Evolutionary conservation across 2,113 vertebrate species (phyloP).

Genomic region (Maccullochella peelii): DNA sequence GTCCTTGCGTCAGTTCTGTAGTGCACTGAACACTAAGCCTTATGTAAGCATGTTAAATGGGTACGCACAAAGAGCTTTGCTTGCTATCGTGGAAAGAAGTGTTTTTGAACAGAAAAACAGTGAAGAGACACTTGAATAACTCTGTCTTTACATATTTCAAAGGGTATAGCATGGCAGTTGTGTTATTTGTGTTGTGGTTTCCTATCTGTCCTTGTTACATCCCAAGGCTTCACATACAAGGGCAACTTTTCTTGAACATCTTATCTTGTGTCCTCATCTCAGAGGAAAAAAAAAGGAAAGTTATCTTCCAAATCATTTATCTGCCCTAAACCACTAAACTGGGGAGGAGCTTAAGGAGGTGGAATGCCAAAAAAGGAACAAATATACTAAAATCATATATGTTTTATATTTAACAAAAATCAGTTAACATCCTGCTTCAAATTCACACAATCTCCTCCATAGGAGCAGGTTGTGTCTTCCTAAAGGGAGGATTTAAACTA

Average conservation of each 20-base stretch:
- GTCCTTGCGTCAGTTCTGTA: not conserved
- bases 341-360: not conserved
- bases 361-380: not conserved
- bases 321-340: not conserved
- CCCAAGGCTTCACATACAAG: not conserved
- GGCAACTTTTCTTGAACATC: not conserved
- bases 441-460: not conserved
- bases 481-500: not conserved
- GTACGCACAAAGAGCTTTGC: not conserved
- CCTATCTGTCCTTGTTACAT: not conserved
- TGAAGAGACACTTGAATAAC: not conserved
- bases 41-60: not conserved
- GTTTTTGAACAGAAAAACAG: conserved; percentile 2
- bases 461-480: not conserved
- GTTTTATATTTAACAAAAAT: not conserved
- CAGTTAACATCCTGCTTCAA: not conserved
- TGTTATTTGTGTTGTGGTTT: not conserved
- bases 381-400: not conserved
- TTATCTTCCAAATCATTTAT: conserved; percentile 13
- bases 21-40: conserved; percentile 7
- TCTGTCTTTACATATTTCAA: not conserved
- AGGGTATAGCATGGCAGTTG: not conserved
- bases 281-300: not conserved
- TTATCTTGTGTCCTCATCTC: conserved; percentile 31
- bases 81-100: not conserved